Percentiles rank a stretch among this genome's conserved stretches.
These are phyloP conservation scores for Tigriopus californicus DNA, from an alignment of 2,888 invertebrate species.

Conservation along the genomic window DNA sequence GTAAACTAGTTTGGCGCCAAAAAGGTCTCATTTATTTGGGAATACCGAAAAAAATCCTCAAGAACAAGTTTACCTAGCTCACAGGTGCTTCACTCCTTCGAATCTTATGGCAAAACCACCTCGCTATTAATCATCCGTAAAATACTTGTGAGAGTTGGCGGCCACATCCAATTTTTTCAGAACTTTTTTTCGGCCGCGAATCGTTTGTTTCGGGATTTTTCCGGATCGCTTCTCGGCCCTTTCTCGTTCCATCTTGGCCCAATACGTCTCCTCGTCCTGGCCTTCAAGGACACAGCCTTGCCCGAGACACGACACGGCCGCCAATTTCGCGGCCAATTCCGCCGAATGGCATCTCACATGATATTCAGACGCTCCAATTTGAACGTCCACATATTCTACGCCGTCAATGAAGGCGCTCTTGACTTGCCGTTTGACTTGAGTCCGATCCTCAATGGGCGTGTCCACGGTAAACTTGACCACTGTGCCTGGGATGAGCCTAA, in stretches of 20 bases:
- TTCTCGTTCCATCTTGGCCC: constrained; percentile 51
- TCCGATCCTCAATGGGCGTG: constrained; percentile 42
- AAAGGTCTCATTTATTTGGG: too few relatives aligned
- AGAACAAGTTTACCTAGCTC: too few relatives aligned
- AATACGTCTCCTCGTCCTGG: constrained; percentile 53
- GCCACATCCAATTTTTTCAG: too few relatives aligned
- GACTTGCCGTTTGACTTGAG: constrained; percentile 28
- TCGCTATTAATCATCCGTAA: too few relatives aligned
- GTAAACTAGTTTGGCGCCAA: too few relatives aligned
- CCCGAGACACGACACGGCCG: constrained; percentile 25
- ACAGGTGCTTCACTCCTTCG: too few relatives aligned
- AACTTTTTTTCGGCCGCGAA: too few relatives aligned
- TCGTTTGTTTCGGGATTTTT: constrained; percentile 23
- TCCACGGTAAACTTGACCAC: constrained; percentile 48
- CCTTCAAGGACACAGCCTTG: constrained; percentile 32
- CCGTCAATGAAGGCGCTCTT: constrained; percentile 39
- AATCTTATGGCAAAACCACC: too few relatives aligned
- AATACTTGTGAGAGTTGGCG: too few relatives aligned
- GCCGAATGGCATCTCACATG: constrained; percentile 36
- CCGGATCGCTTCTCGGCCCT: constrained; percentile 33
- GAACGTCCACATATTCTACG: constrained; percentile 60
- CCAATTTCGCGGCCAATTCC: constrained; percentile 32
- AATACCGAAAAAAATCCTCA: too few relatives aligned
- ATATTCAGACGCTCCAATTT: constrained; percentile 45
- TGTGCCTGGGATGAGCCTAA: constrained; percentile 35